Percentiles rank a stretch among this genome's conserved stretches.
phyloP scores from a whole-genome alignment of 2,113 vertebrate genomes.

The Varanus komodoensis region DNA sequence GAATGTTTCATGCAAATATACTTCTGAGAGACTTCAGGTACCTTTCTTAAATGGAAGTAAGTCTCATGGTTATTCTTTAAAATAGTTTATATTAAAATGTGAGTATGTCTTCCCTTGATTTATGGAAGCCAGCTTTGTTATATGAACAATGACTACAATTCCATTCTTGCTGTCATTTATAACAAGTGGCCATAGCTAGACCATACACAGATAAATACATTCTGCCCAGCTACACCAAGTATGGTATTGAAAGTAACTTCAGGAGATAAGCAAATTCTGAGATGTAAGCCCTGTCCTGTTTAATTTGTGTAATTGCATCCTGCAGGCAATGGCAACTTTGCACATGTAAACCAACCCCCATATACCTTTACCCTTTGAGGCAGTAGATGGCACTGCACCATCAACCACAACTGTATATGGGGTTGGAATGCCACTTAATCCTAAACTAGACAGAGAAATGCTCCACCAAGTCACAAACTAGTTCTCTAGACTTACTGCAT shows the following conservation, averaged over 20 bases:
- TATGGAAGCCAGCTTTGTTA: neutral
- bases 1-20: neutral
- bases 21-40: neutral
- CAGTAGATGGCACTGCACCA: neutral
- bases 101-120: neutral
- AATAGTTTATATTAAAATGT: neutral
- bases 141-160: neutral
- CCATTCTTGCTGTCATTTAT: neutral
- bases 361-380: neutral
- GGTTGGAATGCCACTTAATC: neutral
- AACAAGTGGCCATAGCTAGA: neutral
- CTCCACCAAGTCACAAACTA: neutral
- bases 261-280: neutral
- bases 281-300: neutral
- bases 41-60: neutral
- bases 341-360: neutral
- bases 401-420: neutral
- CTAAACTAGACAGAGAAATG: constrained; percentile 10
- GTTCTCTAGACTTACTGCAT: neutral
- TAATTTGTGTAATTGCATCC: neutral
- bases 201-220: neutral
- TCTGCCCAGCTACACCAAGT: neutral
- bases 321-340: neutral
- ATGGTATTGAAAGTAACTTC: neutral
- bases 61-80: neutral